These are phyloP conservation scores for Pandemis corylana DNA, from an alignment of 2,888 invertebrate species.

Conservation along the genomic window DNA sequence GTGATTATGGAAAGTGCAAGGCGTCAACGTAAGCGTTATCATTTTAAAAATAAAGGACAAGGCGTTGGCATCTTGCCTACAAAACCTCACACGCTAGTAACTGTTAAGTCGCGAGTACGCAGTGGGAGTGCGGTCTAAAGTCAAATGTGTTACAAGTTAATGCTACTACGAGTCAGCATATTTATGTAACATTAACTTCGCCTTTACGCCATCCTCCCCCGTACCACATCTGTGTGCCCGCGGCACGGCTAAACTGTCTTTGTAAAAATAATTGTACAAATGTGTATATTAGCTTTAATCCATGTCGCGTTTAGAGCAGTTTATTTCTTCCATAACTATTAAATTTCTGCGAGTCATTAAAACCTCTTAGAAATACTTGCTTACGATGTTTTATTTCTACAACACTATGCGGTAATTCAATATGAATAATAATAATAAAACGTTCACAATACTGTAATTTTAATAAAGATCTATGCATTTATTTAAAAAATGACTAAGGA, in stretches of 20 bases:
- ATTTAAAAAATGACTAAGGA: slow-evolving; percentile 63
- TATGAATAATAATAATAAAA: slow-evolving; percentile 52
- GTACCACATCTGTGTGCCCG: not conserved
- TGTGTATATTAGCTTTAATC: not conserved
- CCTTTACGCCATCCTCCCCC: too few relatives aligned
- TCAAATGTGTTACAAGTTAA: not conserved
- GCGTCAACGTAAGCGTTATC: slow-evolving; percentile 46
- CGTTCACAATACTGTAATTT: slow-evolving; percentile 79
- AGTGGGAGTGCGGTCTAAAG: not conserved
- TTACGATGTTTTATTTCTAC: slow-evolving; percentile 49
- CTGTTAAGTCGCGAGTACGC: not conserved
- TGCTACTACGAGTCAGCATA: not conserved
- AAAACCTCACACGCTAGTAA: not conserved
- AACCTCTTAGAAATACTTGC: slow-evolving; percentile 52
- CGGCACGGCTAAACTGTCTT: not conserved
- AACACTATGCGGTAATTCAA: slow-evolving; percentile 22
- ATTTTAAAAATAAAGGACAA: slow-evolving; percentile 46
- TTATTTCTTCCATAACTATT: slow-evolving; percentile 52
- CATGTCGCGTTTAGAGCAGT: slow-evolving; percentile 50
- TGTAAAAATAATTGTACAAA: not conserved
- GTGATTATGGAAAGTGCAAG: not conserved
- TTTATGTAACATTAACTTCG: not conserved
- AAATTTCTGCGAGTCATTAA: slow-evolving; percentile 47
- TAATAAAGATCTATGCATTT: slow-evolving; percentile 78
- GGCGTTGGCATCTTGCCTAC: not conserved